Base-by-base conservation (phyloP, 30 jellyfish, hydroid and myxozoan genomes). In the Pelagia noctiluca region DNA sequence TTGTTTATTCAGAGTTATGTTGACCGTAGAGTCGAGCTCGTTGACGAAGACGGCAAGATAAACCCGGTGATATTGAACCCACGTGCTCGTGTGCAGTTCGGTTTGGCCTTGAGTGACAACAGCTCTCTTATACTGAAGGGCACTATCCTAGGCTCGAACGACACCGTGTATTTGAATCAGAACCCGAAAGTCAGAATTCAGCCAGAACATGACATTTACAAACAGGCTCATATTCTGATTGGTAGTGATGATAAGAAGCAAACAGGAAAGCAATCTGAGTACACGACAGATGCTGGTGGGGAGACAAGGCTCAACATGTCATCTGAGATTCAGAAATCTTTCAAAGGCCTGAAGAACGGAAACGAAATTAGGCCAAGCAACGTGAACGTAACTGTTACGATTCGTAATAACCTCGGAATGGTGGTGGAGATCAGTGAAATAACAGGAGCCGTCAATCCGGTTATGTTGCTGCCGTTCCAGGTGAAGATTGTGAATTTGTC, bases 31-130 rank as follows among this genome's bases (percentile, higher is more conserved):
- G 89, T 94, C 33, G 99, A 88, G 78, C 37, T 94, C 30, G 75
- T 35, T n/a, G 99, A 94, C 36, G 71, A 75, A 68, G 63, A 77
- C 50, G 87, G 86, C 33, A 67, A 63, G 35, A 83, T 94, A 63
- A 84, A 78, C 81, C 96, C 97, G 11, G 42, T 94, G n/a, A 84
- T 94, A 18, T 78, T 94, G 18, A 95, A 83, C 66, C 92, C 96
- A 2, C 63, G 71, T 24, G 96, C 88, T 18, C 60, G 82, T 32
- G 89, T 78, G n/a, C 83, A 70, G 36, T 86, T 94, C 71, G 97
- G 97, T 36, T 13, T 94, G 38, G 94, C 96, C 1, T 70, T 88
- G 30, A 23, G 83, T 33, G 87, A 82, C 53, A 76, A 50, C 22
- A 96, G 95, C 46, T 86, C 96, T 3, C 64, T 88, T 23, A 48